A percentile compares a stretch with the other conserved stretches of the same genome.
Conservation (phyloP, 2,113 vertebrate genomes). For the Alaudala cheleensis region DNA sequence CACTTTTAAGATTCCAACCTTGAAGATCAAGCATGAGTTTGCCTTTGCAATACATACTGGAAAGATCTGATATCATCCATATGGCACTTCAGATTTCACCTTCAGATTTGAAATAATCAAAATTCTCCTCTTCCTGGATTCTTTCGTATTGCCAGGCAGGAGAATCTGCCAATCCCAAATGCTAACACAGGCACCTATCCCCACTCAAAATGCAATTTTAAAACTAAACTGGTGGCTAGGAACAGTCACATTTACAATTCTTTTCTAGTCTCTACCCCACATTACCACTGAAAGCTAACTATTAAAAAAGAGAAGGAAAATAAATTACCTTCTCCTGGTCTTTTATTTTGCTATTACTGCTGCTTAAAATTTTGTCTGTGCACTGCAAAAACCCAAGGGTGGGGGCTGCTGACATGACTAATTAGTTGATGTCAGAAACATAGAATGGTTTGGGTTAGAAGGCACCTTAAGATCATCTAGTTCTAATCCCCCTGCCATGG, state of each 20-base stretch:
- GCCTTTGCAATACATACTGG: neutral
- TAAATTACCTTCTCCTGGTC: neutral
- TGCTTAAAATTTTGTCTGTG: neutral
- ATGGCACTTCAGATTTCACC: constrained; percentile 51
- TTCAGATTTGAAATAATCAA: constrained; percentile 37
- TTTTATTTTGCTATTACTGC: neutral
- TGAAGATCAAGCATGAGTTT: neutral
- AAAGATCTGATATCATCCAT: constrained; percentile 50
- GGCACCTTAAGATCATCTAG: neutral
- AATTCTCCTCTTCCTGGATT: constrained; percentile 5
- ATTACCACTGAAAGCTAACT: neutral
- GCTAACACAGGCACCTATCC: neutral
- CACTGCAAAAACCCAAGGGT: neutral
- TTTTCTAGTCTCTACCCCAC: neutral
- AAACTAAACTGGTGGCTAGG: neutral
- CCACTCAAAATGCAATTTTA: neutral
- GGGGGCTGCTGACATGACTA: neutral
- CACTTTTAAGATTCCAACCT: constrained; percentile 1
- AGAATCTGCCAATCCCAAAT: constrained; percentile 28
- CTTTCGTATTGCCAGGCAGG: neutral
- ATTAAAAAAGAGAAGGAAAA: neutral
- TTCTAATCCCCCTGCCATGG: rapidly evolving
- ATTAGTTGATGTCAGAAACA: neutral
- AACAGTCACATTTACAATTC: neutral
- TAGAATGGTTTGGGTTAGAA: neutral